A percentile compares a stretch with the other conserved stretches of the same genome.
These are phyloP conservation scores for Streblospio benedicti DNA, from an alignment of 1,140 invertebrate genomes.

Conservation along the genomic window DNA sequence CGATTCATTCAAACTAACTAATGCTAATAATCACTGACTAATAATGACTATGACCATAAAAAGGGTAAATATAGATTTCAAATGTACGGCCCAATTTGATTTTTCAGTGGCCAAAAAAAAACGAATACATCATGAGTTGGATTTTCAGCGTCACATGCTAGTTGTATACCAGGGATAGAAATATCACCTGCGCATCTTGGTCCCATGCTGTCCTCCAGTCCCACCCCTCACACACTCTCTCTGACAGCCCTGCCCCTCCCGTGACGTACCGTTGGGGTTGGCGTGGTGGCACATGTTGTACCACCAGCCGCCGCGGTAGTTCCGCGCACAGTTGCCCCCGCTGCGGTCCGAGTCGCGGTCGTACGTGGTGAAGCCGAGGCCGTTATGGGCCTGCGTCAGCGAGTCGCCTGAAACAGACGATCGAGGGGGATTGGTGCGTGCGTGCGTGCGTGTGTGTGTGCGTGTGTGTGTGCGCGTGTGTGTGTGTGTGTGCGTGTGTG, in stretches of 20 bases:
- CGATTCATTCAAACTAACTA: too few species aligned
- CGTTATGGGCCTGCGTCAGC: constrained; percentile 21
- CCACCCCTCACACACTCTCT: constrained; percentile 57
- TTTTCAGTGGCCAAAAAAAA: too few species aligned
- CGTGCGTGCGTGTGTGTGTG: background rate
- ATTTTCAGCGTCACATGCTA: too few species aligned
- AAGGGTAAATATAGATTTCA: too few species aligned
- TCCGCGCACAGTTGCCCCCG: constrained; percentile 5
- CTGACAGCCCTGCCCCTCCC: constrained; percentile 17
- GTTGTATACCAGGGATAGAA: too few species aligned
- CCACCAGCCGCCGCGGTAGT: background rate
- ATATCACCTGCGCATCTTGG: too few species aligned
- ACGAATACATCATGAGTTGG: too few species aligned
- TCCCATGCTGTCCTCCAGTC: too few species aligned
- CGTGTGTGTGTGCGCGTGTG: background rate
- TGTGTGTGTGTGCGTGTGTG: background rate
- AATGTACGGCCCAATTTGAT: too few species aligned
- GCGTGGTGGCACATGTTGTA: background rate
- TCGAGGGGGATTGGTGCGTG: too few species aligned
- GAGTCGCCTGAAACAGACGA: constrained; percentile 10
- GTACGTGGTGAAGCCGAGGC: constrained; percentile 25
- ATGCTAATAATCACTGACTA: too few species aligned
- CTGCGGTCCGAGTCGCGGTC: constrained; percentile 24
- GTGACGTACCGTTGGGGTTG: constrained; percentile 31
- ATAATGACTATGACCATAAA: too few species aligned